Base-by-base conservation (phyloP, 2,113 vertebrate genomes). In the Mustela lutreola region DNA sequence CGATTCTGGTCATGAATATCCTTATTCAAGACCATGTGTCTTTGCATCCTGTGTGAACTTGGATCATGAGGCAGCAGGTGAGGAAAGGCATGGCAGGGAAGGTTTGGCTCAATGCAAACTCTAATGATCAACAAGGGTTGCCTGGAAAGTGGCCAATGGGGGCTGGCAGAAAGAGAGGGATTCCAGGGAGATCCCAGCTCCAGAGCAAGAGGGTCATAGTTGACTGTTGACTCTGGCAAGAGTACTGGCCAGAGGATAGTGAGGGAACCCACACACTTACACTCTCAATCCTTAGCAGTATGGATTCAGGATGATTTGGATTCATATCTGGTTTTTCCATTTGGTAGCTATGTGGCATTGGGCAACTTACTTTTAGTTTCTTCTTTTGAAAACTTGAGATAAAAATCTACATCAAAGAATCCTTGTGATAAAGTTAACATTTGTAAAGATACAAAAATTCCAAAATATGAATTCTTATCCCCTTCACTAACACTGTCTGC, bases 321-420 rank as follows among this genome's bases (percentile, higher is more conserved):
- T 81, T 89, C 75, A 60, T 33, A 73, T 26, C 28, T 2, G 2
- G 33, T 3, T 75, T 88, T 96, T 76, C 65, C 36, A 28, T 39
- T 75, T 76, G 70, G 11, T 90, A 78, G 22, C 18, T 45, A 5
- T 36, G n/a, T 85, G n/a, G 71, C 9, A 6, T 26, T 39, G 11
- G 24, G 9, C n/a, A 50, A 67, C n/a, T 36, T 70, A 70, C 31
- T 26, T 85, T 81, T 19, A 60, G 22, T 90, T 92, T 87, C 56
- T 42, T 96, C 11, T 31, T n/a, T 95, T 80, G 58, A 90, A 95
- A 90, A 36, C 14, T 76, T 48, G 62, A 90, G 21, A n/a, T 60
- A 89, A 89, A 91, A 91, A 65, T 65, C 14, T 85, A 4, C 56
- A 39, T 70, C 7, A 82, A 80, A 93, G 79, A 88, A 53, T 70